phyloP scores from a whole-genome alignment of 2,797 vertebrate genomes.

The Salmo trutta region DNA sequence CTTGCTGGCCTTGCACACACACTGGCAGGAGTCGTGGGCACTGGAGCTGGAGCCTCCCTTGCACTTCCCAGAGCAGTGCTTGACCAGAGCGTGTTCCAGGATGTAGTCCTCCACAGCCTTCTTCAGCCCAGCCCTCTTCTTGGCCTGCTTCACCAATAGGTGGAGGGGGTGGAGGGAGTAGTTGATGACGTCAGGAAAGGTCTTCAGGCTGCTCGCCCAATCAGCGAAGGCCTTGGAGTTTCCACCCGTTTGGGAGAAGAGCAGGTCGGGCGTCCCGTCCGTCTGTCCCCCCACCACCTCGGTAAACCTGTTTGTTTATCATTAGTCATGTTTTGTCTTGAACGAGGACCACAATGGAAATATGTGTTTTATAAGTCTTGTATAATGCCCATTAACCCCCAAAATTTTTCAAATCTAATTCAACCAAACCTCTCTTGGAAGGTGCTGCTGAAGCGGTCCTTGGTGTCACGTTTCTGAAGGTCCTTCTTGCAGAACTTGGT shows the following conservation, averaged over 20 bases:
- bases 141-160: slow-evolving; percentile 49
- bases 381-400: too few species aligned
- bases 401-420: neutral
- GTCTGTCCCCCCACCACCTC: slow-evolving; percentile 24
- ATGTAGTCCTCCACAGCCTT: slow-evolving; percentile 67
- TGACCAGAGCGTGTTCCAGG: slow-evolving; percentile 52
- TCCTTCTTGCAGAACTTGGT: slow-evolving; percentile 26
- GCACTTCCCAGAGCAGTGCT: slow-evolving; percentile 59
- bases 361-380: neutral
- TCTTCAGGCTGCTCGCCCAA: slow-evolving; percentile 61
- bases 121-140: slow-evolving; percentile 37
- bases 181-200: slow-evolving; percentile 54
- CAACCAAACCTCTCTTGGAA: slow-evolving; percentile 53
- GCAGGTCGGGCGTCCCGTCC: neutral
- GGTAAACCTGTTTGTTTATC: slow-evolving; percentile 7
- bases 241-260: neutral
- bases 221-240: slow-evolving; percentile 35
- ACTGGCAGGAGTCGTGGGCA: slow-evolving; percentile 34
- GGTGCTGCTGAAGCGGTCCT: slow-evolving; percentile 56
- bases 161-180: slow-evolving; percentile 68
- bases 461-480: slow-evolving; percentile 34
- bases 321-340: neutral
- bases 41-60: slow-evolving; percentile 33
- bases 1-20: slow-evolving; percentile 29
- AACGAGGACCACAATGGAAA: neutral